phyloP scores from a whole-genome alignment of 2,888 invertebrate genomes.

The Hirudinaria manillensis region DNA sequence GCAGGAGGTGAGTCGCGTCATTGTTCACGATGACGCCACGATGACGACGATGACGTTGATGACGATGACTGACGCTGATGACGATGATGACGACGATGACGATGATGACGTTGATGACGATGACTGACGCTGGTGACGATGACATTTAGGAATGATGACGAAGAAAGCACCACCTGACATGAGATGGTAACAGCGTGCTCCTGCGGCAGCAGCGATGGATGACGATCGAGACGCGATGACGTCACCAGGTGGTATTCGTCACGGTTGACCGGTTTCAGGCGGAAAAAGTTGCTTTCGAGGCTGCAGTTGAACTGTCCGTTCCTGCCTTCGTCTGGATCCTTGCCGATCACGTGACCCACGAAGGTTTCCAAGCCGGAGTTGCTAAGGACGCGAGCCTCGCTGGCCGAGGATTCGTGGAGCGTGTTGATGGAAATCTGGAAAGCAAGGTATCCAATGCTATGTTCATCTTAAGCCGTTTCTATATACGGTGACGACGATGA shows the following conservation, averaged over 20 bases:
- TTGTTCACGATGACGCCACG: background rate
- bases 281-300: conserved; percentile 41
- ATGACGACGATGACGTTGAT: background rate
- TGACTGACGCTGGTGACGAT: background rate
- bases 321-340: conserved; percentile 47
- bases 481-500: background rate
- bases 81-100: conserved; percentile 5
- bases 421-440: conserved; percentile 37
- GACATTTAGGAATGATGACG: background rate
- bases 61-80: background rate
- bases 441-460: background rate
- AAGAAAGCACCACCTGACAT: conserved; percentile 6
- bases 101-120: background rate
- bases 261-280: conserved; percentile 29
- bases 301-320: conserved; percentile 49
- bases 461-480: background rate
- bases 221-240: conserved; percentile 43
- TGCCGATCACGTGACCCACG: conserved; percentile 47
- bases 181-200: background rate
- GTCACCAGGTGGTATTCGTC: conserved; percentile 34
- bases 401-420: conserved; percentile 28
- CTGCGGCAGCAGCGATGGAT: conserved; percentile 32
- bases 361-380: conserved; percentile 44
- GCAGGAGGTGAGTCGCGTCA: background rate
- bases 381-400: conserved; percentile 9